Base-by-base conservation (phyloP, 2,797 vertebrate genomes). In the Rhynchonycteris naso region DNA sequence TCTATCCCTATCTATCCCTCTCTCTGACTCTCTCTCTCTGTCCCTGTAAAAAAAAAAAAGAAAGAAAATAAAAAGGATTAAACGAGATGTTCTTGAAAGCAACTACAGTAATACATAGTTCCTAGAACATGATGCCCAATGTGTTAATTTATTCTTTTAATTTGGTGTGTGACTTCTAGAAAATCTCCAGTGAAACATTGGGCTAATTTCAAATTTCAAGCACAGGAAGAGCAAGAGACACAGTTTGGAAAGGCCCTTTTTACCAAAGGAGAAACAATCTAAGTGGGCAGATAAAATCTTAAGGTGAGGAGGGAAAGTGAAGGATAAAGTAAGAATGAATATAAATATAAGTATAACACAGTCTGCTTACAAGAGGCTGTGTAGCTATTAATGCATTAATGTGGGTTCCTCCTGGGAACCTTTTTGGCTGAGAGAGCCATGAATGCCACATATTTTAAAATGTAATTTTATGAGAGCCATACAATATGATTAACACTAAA, bases 71-170 rank as follows among this genome's bases (percentile, higher is more conserved):
- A 65, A 68, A 26, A 93, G 30, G 52, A 82, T 80, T 87, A 87
- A 95, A 82, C 68, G 66, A 91, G 86, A 78, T 54, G 38, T 47
- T 91, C 71, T 94, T 87, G 26, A 88, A 95, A 83, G 79, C 22
- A 86, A 66, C 30, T 83, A n/a, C n/a, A n/a, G n/a, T n/a, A 66
- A 22, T 21, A 76, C 43, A 50, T 24, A 63, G 56, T 79, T 84
- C n/a, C n/a, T 88, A 91, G 71, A 91, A 76, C 24, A 56, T 35
- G 16, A 65, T 68, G 50, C 8, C 50, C n/a, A 66, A 74, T 80
- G 72, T 87, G 38, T 59, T 86, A 21, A n/a, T 91, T 43, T 83
- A 86, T 83, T 54, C 56, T 69, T 96, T 94, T 71, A 78, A 76
- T 96, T 85, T 80, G 50, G 35, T 69, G 63, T 92, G 38, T 76